Evolutionary conservation across 2,888 invertebrate genomes (phyloP), one percentile per base, ranked within the genome.

Genomic region (Lasiommata megera): DNA sequence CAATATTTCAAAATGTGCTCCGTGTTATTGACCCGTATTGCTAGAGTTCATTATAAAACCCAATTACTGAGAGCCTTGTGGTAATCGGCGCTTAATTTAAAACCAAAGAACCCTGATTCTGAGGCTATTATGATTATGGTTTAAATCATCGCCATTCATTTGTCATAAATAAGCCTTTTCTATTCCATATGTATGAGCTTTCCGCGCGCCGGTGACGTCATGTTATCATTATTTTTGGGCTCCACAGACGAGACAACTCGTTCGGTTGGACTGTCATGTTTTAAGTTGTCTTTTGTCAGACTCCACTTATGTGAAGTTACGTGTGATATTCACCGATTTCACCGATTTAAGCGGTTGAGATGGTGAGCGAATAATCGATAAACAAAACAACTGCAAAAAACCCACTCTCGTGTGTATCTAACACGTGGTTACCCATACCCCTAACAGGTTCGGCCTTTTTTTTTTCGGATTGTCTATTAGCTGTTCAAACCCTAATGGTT

Each of bases 121-220:
- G 54, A 31, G 44, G 47, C 59, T 62, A 58, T 60, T 55, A 60
- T 58, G 62, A 62, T 56, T 54, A 56, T 44, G 46, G 37, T 36
- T 62, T 54, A 60, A 62, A 64, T 64, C 54, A 64, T 58, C 47
- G 60, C 60, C 31, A 40, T 56, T 54, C 50, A 60, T 62, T 60
- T 64, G 38, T 60, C 60, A 64, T 56, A 60, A 55, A 50, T 62
- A 63, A 56, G 56, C 41, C 61, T 54, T 57, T 54, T 58, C 51
- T 52, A 54, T 54, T 56, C 34, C 58, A 59, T 62, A 64, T 56
- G 50, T 60, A 62, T 64, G 60, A 60, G 58, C 36, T 60, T 50
- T 53, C 44, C 53, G 41, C 40, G 55, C 38, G 28, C 29, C 11
- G 12, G 14, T 61, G 50, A 56, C 56, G 37, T 58, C 53, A 56